phyloP scores from a whole-genome alignment of 35 echinoderm and acorn worm genomes.

The Acanthaster planci region DNA sequence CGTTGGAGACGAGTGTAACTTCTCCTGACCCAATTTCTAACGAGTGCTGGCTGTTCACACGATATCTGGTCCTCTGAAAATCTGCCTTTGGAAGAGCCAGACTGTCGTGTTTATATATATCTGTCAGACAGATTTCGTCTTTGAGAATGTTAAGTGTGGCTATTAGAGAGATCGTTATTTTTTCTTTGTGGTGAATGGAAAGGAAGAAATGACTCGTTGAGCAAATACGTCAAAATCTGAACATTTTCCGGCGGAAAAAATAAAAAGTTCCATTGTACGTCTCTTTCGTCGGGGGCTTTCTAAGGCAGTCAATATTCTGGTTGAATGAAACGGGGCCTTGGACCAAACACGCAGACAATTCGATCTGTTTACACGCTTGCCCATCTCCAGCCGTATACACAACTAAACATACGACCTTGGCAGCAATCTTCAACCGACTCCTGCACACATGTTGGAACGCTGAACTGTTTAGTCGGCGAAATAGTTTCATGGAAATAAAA shows the following conservation, averaged over 20 bases:
- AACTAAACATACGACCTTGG: too few relatives aligned
- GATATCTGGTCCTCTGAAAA: too few relatives aligned
- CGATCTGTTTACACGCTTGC: neutral
- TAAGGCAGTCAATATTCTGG: neutral
- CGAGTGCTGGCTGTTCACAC: too few relatives aligned
- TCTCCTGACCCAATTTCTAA: too few relatives aligned
- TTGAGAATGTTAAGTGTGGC: conserved; percentile 21
- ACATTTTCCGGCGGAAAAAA: neutral
- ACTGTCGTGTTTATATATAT: conserved; percentile 7
- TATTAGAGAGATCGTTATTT: neutral
- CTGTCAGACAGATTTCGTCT: conserved; percentile 10
- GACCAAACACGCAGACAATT: neutral
- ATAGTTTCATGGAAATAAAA: neutral
- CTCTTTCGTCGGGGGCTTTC: neutral
- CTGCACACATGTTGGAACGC: conserved; percentile 4
- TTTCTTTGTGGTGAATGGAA: neutral
- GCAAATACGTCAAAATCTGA: neutral
- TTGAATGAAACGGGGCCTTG: conserved; percentile 22
- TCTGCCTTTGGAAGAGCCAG: neutral
- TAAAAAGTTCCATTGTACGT: too few relatives aligned
- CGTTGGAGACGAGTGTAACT: too few relatives aligned
- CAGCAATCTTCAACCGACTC: neutral
- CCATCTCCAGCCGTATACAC: neutral
- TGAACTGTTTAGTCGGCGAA: conserved; percentile 12
- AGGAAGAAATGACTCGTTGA: neutral